phyloP scores from a whole-genome alignment of 2,113 vertebrate genomes.

The Heptranchias perlo region DNA sequence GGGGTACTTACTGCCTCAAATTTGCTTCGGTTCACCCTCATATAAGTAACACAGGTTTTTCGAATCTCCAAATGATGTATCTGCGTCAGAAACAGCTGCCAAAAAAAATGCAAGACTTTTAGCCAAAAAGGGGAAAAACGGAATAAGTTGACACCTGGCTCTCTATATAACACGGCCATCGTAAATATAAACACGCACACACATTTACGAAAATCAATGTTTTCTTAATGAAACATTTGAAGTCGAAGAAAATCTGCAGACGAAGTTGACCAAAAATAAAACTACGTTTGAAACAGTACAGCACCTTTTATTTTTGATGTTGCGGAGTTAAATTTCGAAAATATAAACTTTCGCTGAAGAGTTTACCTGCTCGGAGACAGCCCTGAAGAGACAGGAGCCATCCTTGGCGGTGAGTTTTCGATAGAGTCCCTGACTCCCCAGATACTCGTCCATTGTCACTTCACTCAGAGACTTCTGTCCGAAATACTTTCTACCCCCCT shows the following conservation, averaged over 20 bases:
- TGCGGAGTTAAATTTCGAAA: not conserved
- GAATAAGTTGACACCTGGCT: not conserved
- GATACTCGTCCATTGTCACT: conserved; percentile 89
- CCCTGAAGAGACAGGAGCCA: conserved; percentile 87
- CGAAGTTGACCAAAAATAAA: not conserved
- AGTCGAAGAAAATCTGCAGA: not conserved
- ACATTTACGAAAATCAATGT: not conserved
- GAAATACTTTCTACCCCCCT: conserved; percentile 82
- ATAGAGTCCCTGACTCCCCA: conserved; percentile 81
- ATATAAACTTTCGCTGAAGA: not conserved
- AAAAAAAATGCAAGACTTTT: conserved; percentile 24
- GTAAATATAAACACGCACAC: not conserved
- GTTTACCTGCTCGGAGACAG: conserved; percentile 87
- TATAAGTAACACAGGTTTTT: conserved; percentile 73
- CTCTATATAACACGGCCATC: not conserved
- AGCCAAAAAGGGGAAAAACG: not conserved
- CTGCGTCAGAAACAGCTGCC: conserved; percentile 74
- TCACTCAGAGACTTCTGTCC: conserved; percentile 63
- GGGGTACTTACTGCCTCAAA: conserved; percentile 82
- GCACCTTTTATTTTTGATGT: not conserved
- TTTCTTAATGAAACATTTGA: not conserved
- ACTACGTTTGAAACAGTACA: not conserved
- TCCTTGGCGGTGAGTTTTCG: conserved; percentile 89
- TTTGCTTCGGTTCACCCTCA: conserved; percentile 68
- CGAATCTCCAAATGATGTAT: conserved; percentile 77